Percentiles rank a stretch among this genome's conserved stretches.
These are phyloP conservation scores for Parazoanthus atlanticus DNA, from an alignment of 92 coral and sea anemone species.

Conservation along the genomic window DNA sequence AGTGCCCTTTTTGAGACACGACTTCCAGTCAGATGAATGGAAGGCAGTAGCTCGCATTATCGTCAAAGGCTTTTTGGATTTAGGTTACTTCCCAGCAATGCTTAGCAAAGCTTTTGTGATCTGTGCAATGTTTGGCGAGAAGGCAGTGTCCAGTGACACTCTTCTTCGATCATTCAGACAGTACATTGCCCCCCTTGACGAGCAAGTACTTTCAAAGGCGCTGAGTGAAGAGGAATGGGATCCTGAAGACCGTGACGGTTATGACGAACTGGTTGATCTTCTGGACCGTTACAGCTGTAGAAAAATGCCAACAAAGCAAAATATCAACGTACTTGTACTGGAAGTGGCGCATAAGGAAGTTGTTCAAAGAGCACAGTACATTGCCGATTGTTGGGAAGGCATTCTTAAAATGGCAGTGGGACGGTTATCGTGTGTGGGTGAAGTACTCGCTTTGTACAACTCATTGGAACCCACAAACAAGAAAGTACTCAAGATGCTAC, in stretches of 20 bases:
- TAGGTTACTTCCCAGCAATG: conserved; percentile 43
- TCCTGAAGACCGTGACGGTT: conserved; percentile 16
- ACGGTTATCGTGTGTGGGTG: conserved; percentile 12
- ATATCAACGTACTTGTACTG: conserved; percentile 27
- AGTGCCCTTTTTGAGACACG: conserved; percentile 54
- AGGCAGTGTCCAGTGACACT: conserved; percentile 25
- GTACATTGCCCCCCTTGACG: conserved; percentile 35
- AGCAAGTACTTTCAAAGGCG: conserved; percentile 16
- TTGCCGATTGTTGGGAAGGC: conserved; percentile 61
- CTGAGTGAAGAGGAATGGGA: conserved; percentile 11
- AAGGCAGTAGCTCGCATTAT: conserved; percentile 46
- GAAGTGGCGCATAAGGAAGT: conserved; percentile 57
- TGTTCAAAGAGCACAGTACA: conserved; percentile 53
- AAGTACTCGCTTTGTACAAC: no score
- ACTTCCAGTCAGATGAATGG: conserved; percentile 45
- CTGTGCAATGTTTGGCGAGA: conserved; percentile 27
- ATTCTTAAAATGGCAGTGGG: background rate
- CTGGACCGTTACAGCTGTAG: conserved; percentile 38
- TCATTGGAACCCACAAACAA: conserved; percentile 19
- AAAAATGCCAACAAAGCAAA: conserved; percentile 28
- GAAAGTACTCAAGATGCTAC: conserved; percentile 26
- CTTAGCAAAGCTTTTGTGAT: conserved; percentile 39
- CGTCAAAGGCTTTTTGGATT: conserved; percentile 44
- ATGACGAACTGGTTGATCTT: conserved; percentile 41
- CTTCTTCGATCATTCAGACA: conserved; percentile 19